These are phyloP conservation scores for Pygathrix nemaeus DNA, from an alignment of 2,113 vertebrate genomes.

Conservation along the genomic window DNA sequence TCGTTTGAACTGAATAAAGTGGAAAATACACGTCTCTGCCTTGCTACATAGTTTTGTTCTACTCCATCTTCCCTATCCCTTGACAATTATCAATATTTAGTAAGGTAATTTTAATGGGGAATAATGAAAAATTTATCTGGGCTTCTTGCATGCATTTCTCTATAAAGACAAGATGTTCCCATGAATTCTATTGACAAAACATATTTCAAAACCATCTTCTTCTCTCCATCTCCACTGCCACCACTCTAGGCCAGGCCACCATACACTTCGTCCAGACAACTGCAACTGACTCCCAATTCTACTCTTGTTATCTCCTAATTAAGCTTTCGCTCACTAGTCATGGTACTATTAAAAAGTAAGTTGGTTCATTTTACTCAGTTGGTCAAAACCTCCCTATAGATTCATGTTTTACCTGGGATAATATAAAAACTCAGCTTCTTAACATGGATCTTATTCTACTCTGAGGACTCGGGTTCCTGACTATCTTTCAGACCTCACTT, in stretches of 20 bases:
- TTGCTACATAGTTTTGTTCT: neutral
- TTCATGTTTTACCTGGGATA: neutral
- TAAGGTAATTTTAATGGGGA: neutral
- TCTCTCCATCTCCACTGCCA: neutral
- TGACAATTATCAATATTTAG: neutral
- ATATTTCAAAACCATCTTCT: neutral
- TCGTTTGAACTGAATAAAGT: neutral
- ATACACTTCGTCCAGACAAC: neutral
- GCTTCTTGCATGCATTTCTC: neutral
- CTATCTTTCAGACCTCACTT: neutral
- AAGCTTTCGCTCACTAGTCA: neutral
- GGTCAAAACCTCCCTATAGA: neutral
- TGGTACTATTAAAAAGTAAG: neutral
- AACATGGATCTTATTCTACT: neutral
- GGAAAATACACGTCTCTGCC: neutral
- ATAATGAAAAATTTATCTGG: neutral
- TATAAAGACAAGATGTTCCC: neutral
- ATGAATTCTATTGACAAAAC: neutral
- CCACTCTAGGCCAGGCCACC: neutral
- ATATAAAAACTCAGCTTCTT: neutral
- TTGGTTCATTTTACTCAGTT: neutral
- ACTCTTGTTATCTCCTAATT: neutral
- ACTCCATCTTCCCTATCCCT: neutral
- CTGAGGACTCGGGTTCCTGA: neutral
- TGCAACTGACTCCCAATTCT: neutral